Percentiles rank a stretch among this genome's conserved stretches.
These are phyloP conservation scores for Oceanites oceanicus DNA, from an alignment of 2,113 vertebrate genomes.

Conservation along the genomic window DNA sequence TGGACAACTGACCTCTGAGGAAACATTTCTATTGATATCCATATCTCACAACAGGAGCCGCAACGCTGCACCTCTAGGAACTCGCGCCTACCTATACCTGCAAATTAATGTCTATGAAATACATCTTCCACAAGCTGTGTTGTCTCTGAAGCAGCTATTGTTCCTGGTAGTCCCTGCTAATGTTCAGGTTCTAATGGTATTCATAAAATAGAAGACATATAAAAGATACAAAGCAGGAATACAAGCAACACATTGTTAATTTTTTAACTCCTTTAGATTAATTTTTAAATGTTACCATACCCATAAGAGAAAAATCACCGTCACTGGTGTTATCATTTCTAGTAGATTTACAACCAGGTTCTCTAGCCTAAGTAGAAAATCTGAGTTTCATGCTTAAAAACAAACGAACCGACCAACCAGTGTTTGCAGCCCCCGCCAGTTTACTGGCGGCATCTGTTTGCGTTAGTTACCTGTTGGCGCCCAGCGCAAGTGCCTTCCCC, in stretches of 20 bases:
- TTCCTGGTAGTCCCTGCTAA: background rate
- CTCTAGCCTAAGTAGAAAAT: background rate
- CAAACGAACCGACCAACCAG: accelerated
- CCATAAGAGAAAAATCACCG: background rate
- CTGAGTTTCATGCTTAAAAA: too few species aligned
- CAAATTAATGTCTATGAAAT: accelerated
- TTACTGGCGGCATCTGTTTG: too few species aligned
- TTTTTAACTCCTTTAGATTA: background rate
- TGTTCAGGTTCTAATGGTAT: accelerated
- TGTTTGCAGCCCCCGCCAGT: accelerated
- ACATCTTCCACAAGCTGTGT: background rate
- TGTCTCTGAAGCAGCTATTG: accelerated
- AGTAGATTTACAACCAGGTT: background rate
- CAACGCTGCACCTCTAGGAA: background rate
- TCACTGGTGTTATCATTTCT: background rate
- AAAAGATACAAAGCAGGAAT: background rate
- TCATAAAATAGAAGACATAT: accelerated
- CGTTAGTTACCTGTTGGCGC: accelerated
- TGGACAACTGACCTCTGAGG: background rate
- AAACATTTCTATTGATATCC: background rate
- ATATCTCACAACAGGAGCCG: background rate
- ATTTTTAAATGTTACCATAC: background rate
- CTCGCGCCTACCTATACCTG: accelerated
- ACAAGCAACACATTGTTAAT: too few species aligned
- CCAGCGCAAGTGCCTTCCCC: background rate